A percentile compares a stretch with the other conserved stretches of the same genome.
These are phyloP conservation scores for Sphyrna mokarran DNA, from an alignment of 2,113 vertebrate species.

Conservation along the genomic window DNA sequence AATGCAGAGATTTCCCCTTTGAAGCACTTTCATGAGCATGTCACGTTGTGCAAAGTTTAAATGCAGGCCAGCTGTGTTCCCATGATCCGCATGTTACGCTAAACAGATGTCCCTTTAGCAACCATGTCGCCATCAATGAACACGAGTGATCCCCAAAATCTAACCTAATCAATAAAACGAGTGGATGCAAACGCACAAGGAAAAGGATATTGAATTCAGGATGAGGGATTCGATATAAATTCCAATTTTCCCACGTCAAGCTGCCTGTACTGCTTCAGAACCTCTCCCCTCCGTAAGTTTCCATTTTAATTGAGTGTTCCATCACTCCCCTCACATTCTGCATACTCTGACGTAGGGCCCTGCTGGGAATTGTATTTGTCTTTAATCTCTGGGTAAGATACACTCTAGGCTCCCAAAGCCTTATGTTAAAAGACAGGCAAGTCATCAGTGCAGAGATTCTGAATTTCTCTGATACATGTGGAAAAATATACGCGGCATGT, in stretches of 20 bases:
- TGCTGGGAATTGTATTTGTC: not conserved
- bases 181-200: not conserved
- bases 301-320: not conserved
- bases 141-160: not conserved
- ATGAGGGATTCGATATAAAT: not conserved
- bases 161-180: not conserved
- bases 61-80: not conserved
- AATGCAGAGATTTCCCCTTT: not conserved
- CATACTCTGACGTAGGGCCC: not conserved
- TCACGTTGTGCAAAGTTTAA: not conserved
- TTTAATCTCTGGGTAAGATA: not conserved
- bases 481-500: not conserved
- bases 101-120: conserved; percentile 2
- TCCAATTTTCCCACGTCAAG: not conserved
- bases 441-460: not conserved
- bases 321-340: not conserved
- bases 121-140: not conserved
- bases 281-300: too few species aligned
- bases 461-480: not conserved
- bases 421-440: not conserved
- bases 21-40: not conserved
- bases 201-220: not conserved
- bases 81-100: not conserved
- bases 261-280: not conserved
- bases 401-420: too few species aligned